A percentile compares a stretch with the other conserved stretches of the same genome.
These are phyloP conservation scores for Thaumatotibia leucotreta DNA, from an alignment of 1,140 invertebrate genomes.

Conservation along the genomic window DNA sequence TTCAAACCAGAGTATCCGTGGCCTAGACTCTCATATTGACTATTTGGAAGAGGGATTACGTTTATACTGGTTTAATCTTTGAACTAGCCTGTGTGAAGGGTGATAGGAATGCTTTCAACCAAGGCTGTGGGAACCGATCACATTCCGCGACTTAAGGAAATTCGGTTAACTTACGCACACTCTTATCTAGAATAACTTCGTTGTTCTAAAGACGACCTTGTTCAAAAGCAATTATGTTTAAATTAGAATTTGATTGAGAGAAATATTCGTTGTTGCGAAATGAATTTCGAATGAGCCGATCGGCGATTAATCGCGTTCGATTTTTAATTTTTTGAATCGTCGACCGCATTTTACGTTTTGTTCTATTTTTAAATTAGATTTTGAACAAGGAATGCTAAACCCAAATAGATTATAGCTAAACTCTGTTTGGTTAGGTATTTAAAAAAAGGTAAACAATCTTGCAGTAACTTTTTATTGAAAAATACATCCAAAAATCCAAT, in stretches of 20 bases:
- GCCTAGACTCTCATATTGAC: not conserved
- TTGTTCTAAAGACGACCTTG: not conserved
- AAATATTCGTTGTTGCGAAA: not conserved
- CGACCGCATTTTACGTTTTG: not conserved
- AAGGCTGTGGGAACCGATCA: conserved; percentile 64
- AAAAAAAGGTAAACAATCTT: too few relatives aligned
- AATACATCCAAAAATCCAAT: too few relatives aligned
- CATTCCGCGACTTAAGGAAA: conserved; percentile 54
- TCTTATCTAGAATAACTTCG: not conserved
- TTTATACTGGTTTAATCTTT: not conserved
- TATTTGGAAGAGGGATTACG: not conserved
- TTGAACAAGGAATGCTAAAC: not conserved
- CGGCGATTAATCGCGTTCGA: not conserved
- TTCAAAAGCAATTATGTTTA: not conserved
- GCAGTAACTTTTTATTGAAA: too few relatives aligned
- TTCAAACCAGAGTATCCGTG: not conserved
- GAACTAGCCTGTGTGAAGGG: not conserved
- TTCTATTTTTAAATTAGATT: not conserved
- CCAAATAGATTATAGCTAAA: too few relatives aligned
- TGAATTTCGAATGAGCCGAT: not conserved
- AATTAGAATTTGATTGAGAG: not conserved
- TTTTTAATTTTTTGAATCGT: not conserved
- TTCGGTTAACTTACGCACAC: conserved; percentile 19
- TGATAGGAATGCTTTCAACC: conserved; percentile 12
- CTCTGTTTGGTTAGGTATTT: too few relatives aligned